phyloP scores from a whole-genome alignment of 2,888 invertebrate species.

The Choristoneura rosaceana region DNA sequence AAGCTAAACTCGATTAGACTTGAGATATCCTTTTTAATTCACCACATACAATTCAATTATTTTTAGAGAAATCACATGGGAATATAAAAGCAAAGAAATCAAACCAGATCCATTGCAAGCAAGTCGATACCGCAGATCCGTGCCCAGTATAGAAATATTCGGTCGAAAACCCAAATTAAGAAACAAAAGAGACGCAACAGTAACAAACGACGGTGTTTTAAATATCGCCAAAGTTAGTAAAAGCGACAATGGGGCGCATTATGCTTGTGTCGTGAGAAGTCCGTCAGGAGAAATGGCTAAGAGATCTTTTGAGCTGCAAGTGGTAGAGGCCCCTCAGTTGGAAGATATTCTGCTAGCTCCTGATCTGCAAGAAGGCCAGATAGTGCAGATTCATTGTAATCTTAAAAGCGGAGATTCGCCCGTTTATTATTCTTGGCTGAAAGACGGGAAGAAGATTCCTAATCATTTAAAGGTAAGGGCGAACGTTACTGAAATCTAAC shows the following conservation, averaged over 20 bases:
- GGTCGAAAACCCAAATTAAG: constrained; percentile 82
- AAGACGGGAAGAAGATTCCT: constrained; percentile 88
- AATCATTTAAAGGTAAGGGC: constrained; percentile 86
- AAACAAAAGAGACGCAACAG: constrained; percentile 66
- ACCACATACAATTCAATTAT: background rate
- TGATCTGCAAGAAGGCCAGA: constrained; percentile 92
- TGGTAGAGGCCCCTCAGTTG: constrained; percentile 91
- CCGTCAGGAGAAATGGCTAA: constrained; percentile 91
- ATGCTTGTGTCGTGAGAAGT: constrained; percentile 91
- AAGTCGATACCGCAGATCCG: constrained; percentile 70
- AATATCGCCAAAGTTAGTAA: constrained; percentile 87
- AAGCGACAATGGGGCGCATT: constrained; percentile 89
- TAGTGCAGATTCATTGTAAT: constrained; percentile 93
- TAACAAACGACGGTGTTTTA: constrained; percentile 81
- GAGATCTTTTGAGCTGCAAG: constrained; percentile 88
- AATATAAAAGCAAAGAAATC: constrained; percentile 79
- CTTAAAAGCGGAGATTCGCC: constrained; percentile 90
- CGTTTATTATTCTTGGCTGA: constrained; percentile 89
- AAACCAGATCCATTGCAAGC: constrained; percentile 61
- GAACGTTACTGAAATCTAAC: background rate
- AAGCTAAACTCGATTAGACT: no score
- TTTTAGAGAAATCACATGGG: constrained; percentile 81
- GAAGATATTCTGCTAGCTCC: constrained; percentile 93
- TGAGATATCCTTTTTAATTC: no score
- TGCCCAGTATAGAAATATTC: constrained; percentile 75